These are phyloP conservation scores for Andrena dorsata DNA, from an alignment of 2,888 invertebrate genomes.

Conservation along the genomic window DNA sequence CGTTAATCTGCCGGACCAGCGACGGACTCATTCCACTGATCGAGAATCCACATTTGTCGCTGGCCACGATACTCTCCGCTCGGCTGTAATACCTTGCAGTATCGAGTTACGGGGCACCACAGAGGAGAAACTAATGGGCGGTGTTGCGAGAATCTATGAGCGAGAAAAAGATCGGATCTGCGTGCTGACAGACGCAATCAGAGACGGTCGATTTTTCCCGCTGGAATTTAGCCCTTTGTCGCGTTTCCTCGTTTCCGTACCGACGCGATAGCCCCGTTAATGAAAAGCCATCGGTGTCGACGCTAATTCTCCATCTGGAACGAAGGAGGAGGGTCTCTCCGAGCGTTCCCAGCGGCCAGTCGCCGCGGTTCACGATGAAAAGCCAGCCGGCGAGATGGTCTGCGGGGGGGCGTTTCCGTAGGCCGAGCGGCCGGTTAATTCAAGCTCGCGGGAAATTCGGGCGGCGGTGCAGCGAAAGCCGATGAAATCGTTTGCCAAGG, in stretches of 20 bases:
- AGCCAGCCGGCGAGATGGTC: background rate
- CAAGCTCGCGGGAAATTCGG: background rate
- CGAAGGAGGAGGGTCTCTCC: background rate
- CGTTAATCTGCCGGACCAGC: constrained; percentile 46
- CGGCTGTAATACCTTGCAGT: background rate
- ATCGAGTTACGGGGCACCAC: background rate
- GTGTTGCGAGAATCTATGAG: background rate
- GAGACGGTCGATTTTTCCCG: constrained; percentile 12
- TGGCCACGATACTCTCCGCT: background rate
- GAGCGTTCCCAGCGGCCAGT: constrained; percentile 24
- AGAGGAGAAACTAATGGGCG: background rate
- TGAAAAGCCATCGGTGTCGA: constrained; percentile 28
- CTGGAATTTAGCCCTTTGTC: background rate
- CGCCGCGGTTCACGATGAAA: constrained; percentile 31
- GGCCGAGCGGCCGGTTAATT: constrained; percentile 33
- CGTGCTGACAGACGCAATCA: background rate
- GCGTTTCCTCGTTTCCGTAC: background rate
- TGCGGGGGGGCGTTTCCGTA: constrained; percentile 4
- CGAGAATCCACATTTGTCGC: background rate
- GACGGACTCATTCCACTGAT: constrained; percentile 30
- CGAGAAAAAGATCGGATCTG: background rate
- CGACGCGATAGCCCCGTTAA: constrained; percentile 20
- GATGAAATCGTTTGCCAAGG: constrained; percentile 38
- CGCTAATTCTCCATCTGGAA: constrained; percentile 32
- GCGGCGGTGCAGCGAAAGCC: background rate